Percentiles rank a stretch among this genome's conserved stretches.
These are phyloP conservation scores for Zapus hudsonius DNA, from an alignment of 2,113 vertebrate species.

Conservation along the genomic window DNA sequence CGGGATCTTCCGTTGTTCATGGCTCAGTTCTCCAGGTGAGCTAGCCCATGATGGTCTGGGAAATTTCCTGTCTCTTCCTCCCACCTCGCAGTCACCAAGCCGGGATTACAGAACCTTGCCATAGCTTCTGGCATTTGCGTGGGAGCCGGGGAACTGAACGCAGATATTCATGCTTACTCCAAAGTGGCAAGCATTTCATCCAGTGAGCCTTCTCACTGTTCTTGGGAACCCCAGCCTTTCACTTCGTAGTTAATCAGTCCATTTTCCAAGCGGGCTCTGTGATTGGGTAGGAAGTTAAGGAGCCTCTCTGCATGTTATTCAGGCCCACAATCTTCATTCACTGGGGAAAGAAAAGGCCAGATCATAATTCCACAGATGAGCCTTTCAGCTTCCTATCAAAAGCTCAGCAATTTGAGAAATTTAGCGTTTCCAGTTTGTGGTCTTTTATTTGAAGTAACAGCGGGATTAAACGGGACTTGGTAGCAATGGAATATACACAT, in stretches of 20 bases:
- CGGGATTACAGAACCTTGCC: too few species aligned
- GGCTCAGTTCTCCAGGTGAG: too few species aligned
- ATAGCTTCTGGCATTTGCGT: too few species aligned
- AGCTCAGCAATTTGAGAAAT: constrained; percentile 55
- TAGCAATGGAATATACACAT: neutral
- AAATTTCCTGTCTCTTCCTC: too few species aligned
- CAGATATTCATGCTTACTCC: too few species aligned
- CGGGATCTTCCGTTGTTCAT: too few species aligned
- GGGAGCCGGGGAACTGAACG: too few species aligned
- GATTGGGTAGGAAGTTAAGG: neutral
- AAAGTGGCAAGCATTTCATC: too few species aligned
- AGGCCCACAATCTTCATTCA: constrained; percentile 26
- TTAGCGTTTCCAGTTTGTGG: constrained; percentile 30
- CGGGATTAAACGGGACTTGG: constrained; percentile 19
- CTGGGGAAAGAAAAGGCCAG: constrained; percentile 11
- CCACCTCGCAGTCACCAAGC: too few species aligned
- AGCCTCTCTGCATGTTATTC: neutral
- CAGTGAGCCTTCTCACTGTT: neutral
- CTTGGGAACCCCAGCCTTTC: neutral
- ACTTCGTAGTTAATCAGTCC: neutral
- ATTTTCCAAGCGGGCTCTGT: neutral
- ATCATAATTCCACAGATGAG: constrained; percentile 44
- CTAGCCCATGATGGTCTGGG: too few species aligned
- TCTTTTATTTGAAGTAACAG: constrained; percentile 73
- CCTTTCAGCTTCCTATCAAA: constrained; percentile 41